Percentiles rank a stretch among this genome's conserved stretches.
These are phyloP conservation scores for Psophia crepitans DNA, from an alignment of 2,113 vertebrate species.

Conservation along the genomic window DNA sequence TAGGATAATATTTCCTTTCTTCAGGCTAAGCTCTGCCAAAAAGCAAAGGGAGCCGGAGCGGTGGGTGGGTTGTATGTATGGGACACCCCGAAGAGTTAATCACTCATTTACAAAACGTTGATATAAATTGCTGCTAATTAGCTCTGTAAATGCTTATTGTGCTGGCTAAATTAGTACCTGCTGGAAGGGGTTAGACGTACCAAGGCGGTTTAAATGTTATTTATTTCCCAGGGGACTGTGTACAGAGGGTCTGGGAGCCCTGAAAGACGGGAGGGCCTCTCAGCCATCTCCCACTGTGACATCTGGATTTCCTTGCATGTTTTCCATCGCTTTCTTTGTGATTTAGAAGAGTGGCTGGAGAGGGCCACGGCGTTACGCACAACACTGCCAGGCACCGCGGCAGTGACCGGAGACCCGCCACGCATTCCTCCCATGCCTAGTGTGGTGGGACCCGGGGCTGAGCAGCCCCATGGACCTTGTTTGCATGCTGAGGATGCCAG, in stretches of 20 bases:
- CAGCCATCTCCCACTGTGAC: background rate
- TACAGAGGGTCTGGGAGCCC: background rate
- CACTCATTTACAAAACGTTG: background rate
- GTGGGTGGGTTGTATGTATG: background rate
- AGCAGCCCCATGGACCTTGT: background rate
- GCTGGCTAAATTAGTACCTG: background rate
- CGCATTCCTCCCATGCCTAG: accelerated
- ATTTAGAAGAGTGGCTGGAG: background rate
- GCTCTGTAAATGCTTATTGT: background rate
- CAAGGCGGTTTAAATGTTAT: background rate
- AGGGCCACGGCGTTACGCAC: accelerated
- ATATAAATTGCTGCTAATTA: background rate
- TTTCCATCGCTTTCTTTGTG: background rate
- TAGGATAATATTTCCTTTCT: background rate
- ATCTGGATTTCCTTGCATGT: accelerated
- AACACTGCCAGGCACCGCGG: background rate
- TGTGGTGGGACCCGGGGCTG: accelerated
- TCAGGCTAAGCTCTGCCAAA: background rate
- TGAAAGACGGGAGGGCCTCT: too few relatives aligned
- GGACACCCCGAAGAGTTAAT: background rate
- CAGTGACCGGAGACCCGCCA: background rate
- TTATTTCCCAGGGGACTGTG: background rate
- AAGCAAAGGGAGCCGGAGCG: background rate
- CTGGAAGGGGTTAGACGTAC: background rate
- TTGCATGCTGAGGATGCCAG: too few relatives aligned